Base-by-base conservation (phyloP, 2,888 invertebrate genomes). In the Pachycephus smyrnensis region DNA sequence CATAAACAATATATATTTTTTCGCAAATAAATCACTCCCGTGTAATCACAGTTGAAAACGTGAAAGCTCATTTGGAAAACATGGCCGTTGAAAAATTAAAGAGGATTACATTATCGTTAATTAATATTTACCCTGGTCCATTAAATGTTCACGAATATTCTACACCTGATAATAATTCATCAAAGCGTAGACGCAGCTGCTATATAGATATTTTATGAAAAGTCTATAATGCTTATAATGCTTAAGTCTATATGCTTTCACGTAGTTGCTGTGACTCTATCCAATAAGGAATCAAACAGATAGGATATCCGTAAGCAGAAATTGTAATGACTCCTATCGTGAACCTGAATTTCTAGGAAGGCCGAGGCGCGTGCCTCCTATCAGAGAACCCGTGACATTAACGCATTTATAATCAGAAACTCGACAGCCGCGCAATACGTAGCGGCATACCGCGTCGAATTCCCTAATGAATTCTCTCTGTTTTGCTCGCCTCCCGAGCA, bases 391-490 rank as follows among this genome's bases (percentile, higher is more conserved):
- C 77, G 77, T 77, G 77, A 77, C 77, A 77, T 75, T 75, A 71
- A 71, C 75, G 71, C 75, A 75, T 77, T 77, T 75, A 77, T 77
- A 77, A 77, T 77, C 75, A 33, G 71, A 32, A 30, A 40, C 77
- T 74, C 77, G 75, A 75, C 69, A 71, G 40, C 36, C 75, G 74
- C 77, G 77, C 75, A 77, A 75, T 75, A 77, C 73, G 68, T 69
- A 68, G 75, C 71, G 69, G 77, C 77, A 75, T 77, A 77, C 77
- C 73, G 76, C 73, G 12, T 33, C 68, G 77, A 75, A 75, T 77
- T 77, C 77, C 75, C 77, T 77, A 75, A 77, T 77, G 77, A 77
- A 77, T 77, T 77, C 77, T 69, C 74, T 69, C 77, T 77, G 77
- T 77, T 77, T 77, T 77, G 77, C 69, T 77, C 77, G 69, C 77